Evolutionary conservation across 2,113 vertebrate genomes (phyloP).

Genomic region (Boulengeromyrus knoepffleri): DNA sequence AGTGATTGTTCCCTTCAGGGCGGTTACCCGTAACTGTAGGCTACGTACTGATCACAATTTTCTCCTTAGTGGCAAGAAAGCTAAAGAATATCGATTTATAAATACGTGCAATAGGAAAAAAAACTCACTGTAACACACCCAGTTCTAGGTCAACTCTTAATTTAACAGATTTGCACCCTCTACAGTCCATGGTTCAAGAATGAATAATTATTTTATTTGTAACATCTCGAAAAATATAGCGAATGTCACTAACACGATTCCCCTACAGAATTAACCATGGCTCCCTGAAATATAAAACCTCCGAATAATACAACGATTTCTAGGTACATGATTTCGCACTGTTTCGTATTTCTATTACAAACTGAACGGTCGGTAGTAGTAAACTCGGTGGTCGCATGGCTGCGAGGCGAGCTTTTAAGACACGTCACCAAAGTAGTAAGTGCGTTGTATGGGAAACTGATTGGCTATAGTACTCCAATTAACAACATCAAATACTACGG

Average conservation of each 20-base stretch:
- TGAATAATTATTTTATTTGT: background rate
- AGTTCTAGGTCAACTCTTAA: background rate
- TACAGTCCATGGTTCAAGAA: background rate
- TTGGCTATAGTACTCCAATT: background rate
- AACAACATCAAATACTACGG: background rate
- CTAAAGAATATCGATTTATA: background rate
- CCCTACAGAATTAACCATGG: background rate
- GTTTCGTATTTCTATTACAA: background rate
- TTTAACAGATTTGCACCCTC: background rate
- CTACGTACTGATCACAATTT: background rate
- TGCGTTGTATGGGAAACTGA: background rate
- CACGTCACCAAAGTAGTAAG: conserved; percentile 27
- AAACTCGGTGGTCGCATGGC: background rate
- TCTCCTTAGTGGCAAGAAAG: background rate
- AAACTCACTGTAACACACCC: background rate
- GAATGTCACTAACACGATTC: background rate
- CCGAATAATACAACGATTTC: background rate
- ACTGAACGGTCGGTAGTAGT: background rate
- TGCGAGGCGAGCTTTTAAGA: conserved; percentile 1
- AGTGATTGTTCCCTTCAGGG: background rate
- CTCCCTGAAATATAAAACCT: background rate
- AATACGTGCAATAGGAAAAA: background rate
- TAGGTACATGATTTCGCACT: background rate
- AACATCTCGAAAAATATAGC: background rate
- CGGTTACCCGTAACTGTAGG: background rate